Percentiles rank a stretch among this genome's conserved stretches.
phyloP scores from a whole-genome alignment of 2,797 vertebrate genomes.

The Chloroceryle inda region DNA sequence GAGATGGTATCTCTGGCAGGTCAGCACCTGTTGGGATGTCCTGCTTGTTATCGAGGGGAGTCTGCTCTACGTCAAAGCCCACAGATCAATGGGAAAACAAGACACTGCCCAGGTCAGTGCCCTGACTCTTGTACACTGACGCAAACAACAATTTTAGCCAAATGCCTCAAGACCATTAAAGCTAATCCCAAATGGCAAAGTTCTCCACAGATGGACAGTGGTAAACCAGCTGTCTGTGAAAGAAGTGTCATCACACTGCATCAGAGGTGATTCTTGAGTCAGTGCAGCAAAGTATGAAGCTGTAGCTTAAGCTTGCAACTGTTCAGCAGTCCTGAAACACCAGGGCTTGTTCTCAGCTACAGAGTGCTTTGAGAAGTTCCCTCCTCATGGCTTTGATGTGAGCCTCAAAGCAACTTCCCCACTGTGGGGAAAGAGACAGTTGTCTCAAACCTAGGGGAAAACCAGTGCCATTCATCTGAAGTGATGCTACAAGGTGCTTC shows the following conservation, averaged over 20 bases:
- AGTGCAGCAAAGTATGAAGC: not conserved
- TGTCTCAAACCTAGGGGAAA: not conserved
- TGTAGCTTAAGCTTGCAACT: not conserved
- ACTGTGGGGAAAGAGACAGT: not conserved
- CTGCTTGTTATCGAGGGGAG: fast-evolving
- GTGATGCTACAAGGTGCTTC: not conserved
- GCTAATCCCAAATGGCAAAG: not conserved
- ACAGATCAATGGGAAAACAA: not conserved
- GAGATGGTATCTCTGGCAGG: not conserved
- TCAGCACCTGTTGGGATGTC: not conserved
- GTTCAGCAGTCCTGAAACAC: not conserved
- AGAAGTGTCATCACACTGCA: not conserved
- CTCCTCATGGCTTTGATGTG: not conserved
- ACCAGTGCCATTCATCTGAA: not conserved
- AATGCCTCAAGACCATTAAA: not conserved
- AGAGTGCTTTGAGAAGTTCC: not conserved
- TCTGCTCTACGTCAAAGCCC: not conserved
- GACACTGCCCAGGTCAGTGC: constrained; percentile 26
- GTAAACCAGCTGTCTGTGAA: not conserved
- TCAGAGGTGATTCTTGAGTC: not conserved
- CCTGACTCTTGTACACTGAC: not conserved
- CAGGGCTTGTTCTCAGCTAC: not conserved
- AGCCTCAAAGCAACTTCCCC: not conserved
- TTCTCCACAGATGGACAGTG: not conserved
- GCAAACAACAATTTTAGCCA: not conserved